These are phyloP conservation scores for Otocyon megalotis DNA, from an alignment of 2,113 vertebrate genomes.

Conservation along the genomic window DNA sequence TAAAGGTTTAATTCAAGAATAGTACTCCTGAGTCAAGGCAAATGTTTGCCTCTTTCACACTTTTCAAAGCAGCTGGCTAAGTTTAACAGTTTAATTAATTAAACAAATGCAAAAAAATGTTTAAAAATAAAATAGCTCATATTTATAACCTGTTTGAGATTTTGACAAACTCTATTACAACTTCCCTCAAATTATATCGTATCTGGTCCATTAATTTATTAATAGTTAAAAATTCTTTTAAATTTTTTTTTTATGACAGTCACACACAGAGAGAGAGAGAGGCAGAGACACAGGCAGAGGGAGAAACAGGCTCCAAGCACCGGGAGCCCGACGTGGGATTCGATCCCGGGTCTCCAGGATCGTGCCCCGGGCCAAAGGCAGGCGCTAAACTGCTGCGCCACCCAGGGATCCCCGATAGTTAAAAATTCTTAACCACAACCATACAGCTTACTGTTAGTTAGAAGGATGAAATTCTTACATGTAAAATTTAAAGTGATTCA, in stretches of 20 bases:
- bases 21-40: neutral
- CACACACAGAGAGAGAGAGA: too few relatives aligned
- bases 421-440: constrained; percentile 23
- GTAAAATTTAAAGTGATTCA: constrained; percentile 9
- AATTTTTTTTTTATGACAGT: too few relatives aligned
- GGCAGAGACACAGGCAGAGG: too few relatives aligned
- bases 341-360: too few relatives aligned
- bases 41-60: neutral
- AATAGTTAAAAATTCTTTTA: constrained; percentile 20
- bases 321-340: too few relatives aligned
- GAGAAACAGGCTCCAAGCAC: too few relatives aligned
- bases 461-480: constrained; percentile 22
- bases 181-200: neutral
- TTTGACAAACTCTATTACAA: constrained; percentile 10
- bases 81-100: neutral
- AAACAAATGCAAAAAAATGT: neutral
- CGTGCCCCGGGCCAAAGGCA: too few relatives aligned
- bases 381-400: too few relatives aligned
- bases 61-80: neutral
- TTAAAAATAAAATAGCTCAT: constrained; percentile 32
- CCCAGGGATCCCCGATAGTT: too few relatives aligned
- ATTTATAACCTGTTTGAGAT: constrained; percentile 1
- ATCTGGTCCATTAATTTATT: neutral
- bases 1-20: constrained; percentile 38
- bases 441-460: neutral